Evolutionary conservation across 2,113 vertebrate species (phyloP), one percentile per base, ranked within the genome.

Genomic region (Zosterops pallidus): DNA sequence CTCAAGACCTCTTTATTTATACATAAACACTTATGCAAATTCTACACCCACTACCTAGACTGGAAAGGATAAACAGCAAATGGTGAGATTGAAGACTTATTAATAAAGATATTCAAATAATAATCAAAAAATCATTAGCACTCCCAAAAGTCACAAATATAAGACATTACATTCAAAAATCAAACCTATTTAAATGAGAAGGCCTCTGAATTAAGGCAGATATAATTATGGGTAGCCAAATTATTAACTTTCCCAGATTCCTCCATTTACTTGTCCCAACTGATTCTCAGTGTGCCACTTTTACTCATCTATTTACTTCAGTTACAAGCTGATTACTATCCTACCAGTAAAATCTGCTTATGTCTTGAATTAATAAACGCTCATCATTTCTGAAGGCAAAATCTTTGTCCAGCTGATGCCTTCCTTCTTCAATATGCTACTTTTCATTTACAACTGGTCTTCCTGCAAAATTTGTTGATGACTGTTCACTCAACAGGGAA

Each of bases 1-100:
- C n/a, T 68, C 35, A 68, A 10, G 39, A 77, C 1, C 5, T 52
- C 17, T 72, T 88, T 60, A 64, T 72, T 68, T 55, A 55, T 23
- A 77, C 6, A 3, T 83, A 21, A 80, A 60, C 13, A 57, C 5
- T 67, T 53, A 10, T 1, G 2, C 90, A 47, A 93, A 42, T 44
- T 79, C 21, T 6, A 2, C 26, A 42, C 0, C 0, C 16, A 16
- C 12, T 52, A 16, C 5, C 7, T 33, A 29, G 37, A 35, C 13
- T 76, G 33, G 24, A 86, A 90, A 89, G 59, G 22, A 76, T 50
- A 69, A 80, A 8, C 14, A 64, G 9, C 10, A 79, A 83, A 72
- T 44, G 3, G 19, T 68, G 67, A 85, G 16, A 24, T n/a, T 64
- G 9, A 72, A 68, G n/a, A 35, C 16, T 9, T 65, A 14, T 33